Evolutionary conservation across 2,113 vertebrate genomes (phyloP), one percentile per base, ranked within the genome.

Genomic region (Zeus faber): DNA sequence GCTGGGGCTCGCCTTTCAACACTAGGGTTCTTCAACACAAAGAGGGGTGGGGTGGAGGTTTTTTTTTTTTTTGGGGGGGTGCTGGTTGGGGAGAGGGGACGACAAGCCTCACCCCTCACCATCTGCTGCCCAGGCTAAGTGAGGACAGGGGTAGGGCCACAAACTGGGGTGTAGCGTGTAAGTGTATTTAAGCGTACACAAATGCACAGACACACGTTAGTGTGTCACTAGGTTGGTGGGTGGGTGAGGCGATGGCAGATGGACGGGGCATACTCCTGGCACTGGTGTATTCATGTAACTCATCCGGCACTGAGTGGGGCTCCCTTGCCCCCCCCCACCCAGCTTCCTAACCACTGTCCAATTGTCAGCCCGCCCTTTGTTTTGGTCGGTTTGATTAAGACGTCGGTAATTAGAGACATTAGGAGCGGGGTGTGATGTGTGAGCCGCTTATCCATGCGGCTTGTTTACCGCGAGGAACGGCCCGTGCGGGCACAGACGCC

Each of bases 71-170:
- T 20, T 49, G 67, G 52, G 55, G 45, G 26, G 46, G 11, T 17
- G 18, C 41, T 23, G 49, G 43, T 56, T 49, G 58, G 59, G 50
- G 64, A 59, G 65, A 45, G 75, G 74, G 72, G 78, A 65, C 9
- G 51, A 44, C 77, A 83, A 83, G 85, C 89, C 76, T 85, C 87
- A 84, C 90, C 90, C 89, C 77, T 89, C 84, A 85, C 91, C 91
- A 93, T 93, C 92, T 94, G 92, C 87, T 90, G 50, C 75, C 77
- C 70, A 69, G 70, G 76, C 85, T 85, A 83, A 86, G 80, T 82
- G 77, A 58, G 87, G 82, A 85, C 70, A 79, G 74, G 65, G 75
- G 80, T 48, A 81, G 2, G 60, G 81, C 77, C 70, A 74, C 82
- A 86, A 82, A 63, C 53, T 25, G 6, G 77, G 72, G 64, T 66